Evolutionary conservation across 2,888 invertebrate genomes (phyloP).

Genomic region (Limnephilus rhombicus): DNA sequence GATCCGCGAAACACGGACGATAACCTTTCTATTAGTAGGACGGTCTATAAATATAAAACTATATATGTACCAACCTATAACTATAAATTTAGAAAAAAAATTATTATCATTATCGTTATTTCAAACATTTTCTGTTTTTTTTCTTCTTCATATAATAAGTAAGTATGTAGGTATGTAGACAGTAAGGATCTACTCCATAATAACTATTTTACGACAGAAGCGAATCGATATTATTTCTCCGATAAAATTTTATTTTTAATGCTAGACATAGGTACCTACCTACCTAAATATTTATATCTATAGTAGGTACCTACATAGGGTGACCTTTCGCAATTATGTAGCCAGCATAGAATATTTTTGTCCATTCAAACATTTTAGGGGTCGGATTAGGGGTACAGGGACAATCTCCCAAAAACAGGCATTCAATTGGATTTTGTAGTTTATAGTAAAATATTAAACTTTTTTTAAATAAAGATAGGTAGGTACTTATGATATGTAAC

Average conservation of each 20-base stretch:
- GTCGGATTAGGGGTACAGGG: background rate
- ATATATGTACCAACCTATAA: background rate
- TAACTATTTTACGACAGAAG: too few relatives aligned
- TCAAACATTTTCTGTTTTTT: background rate
- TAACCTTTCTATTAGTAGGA: background rate
- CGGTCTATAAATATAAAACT: background rate
- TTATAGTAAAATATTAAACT: background rate
- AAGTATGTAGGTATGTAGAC: too few relatives aligned
- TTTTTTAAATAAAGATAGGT: background rate
- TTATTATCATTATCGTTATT: background rate
- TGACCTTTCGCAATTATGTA: background rate
- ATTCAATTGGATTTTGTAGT: background rate
- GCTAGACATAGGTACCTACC: background rate
- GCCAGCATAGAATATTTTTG: background rate
- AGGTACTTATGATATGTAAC: background rate
- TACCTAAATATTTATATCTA: background rate
- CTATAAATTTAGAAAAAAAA: background rate
- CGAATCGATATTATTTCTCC: background rate
- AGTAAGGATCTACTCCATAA: too few relatives aligned
- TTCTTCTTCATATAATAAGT: too few relatives aligned
- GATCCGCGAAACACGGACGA: background rate
- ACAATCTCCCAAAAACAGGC: background rate
- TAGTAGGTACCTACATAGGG: background rate
- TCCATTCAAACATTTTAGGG: background rate
- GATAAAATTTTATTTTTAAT: background rate